Evolutionary conservation across 2,888 invertebrate genomes (phyloP), one percentile per base, ranked within the genome.

Genomic region (Halictus quadricinctus): DNA sequence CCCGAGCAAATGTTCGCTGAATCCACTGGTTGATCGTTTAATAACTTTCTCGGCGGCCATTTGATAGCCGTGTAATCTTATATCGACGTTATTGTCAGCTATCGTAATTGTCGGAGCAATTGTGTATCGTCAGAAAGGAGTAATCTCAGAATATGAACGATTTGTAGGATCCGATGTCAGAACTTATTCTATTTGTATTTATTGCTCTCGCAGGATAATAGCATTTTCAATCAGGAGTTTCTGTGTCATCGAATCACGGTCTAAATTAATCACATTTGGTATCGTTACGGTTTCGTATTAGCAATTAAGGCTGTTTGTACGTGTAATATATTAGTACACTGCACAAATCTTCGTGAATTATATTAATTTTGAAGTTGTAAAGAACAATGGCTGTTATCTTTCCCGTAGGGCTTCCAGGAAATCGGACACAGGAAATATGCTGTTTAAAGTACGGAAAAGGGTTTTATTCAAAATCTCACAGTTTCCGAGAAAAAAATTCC

Each of bases 21-120:
- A 83, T 58, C 60, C 79, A 72, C 76, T 76, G 81, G 79, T 80
- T 88, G 86, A 86, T 88, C 88, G 72, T 87, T 86, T 88, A 89
- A 89, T 88, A 87, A 84, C 58, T 36, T 64, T 58, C 58, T 6
- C 60, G 1, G 15, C 74, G 54, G 75, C 85, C 76, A 58, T 72
- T 69, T 54, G 60, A 69, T 74, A 46, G n/a, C n/a, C 29, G 10
- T 13, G 8, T 43, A 81, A 29, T 43, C 10, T 81, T 54, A 50
- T 48, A 48, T 41, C 46, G 18, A n/a, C n/a, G 15, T 83, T 60
- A 54, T 12, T 54, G 54, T 76, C 21, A 29, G 25, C n/a, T 76
- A 73, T 73, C 48, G 60, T 29, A 18, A 21, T 48, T 25, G 48
- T 54, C 48, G 12, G 54, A 29, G 18, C 46, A 60, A 75, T 81